Percentiles rank a stretch among this genome's conserved stretches.
phyloP scores from a whole-genome alignment of 2,888 invertebrate genomes.

The Cotesia congregata region DNA sequence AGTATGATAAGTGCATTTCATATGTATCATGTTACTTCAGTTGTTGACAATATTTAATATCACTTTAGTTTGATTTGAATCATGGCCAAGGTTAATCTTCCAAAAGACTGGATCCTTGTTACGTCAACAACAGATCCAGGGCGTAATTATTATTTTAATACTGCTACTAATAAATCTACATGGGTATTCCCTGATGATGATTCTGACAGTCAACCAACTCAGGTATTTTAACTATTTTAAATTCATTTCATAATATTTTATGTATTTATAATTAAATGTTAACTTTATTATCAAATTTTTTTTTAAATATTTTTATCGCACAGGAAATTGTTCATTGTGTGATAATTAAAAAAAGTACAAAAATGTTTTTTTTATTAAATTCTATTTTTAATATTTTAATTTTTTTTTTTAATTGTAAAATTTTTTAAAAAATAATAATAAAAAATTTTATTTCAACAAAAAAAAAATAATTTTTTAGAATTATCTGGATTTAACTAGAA shows the following conservation, averaged over 20 bases:
- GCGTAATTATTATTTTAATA: background rate
- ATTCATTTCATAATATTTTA: background rate
- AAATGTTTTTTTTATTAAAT: too few relatives aligned
- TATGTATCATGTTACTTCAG: background rate
- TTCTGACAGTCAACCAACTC: background rate
- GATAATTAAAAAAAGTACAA: too few relatives aligned
- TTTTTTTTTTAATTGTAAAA: too few relatives aligned
- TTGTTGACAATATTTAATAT: background rate
- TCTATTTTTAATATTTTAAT: too few relatives aligned
- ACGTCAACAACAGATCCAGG: background rate
- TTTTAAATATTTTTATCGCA: too few relatives aligned
- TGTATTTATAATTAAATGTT: background rate
- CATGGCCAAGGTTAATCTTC: background rate
- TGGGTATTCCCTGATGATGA: background rate
- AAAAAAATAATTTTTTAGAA: too few relatives aligned
- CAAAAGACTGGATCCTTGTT: background rate
- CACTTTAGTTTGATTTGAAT: background rate
- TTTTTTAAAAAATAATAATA: too few relatives aligned
- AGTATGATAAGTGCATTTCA: background rate
- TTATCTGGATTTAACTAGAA: too few relatives aligned
- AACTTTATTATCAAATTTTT: too few relatives aligned
- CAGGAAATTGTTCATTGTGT: too few relatives aligned
- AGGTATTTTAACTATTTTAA: background rate
- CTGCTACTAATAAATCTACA: background rate
- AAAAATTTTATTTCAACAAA: too few relatives aligned